Percentiles rank a stretch among this genome's conserved stretches.
These are phyloP conservation scores for Calephelis virginiensis DNA, from an alignment of 1,140 invertebrate species.

Conservation along the genomic window DNA sequence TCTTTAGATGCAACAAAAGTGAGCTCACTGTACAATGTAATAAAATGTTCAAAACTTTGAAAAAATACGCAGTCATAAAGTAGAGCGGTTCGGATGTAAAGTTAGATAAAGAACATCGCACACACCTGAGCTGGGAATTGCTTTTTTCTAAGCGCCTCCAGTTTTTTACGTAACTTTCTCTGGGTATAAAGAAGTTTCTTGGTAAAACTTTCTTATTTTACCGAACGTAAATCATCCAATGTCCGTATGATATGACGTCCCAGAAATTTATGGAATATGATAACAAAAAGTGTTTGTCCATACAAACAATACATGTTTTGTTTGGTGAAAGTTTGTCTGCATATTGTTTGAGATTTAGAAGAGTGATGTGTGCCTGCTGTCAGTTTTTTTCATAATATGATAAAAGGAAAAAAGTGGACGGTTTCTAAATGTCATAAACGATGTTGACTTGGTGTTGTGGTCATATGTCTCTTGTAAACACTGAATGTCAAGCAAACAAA, in stretches of 20 bases:
- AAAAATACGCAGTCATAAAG: slow-evolving; percentile 76
- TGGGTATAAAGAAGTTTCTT: slow-evolving; percentile 75
- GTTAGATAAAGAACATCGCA: slow-evolving; percentile 78
- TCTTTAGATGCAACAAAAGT: slow-evolving; percentile 59
- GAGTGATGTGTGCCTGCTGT: not conserved
- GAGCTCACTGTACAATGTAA: slow-evolving; percentile 65
- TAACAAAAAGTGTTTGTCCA: slow-evolving; percentile 70
- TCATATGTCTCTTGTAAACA: too few relatives aligned
- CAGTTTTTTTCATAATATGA: not conserved
- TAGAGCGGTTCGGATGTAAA: slow-evolving; percentile 75
- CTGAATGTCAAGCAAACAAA: too few relatives aligned
- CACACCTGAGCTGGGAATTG: slow-evolving; percentile 78
- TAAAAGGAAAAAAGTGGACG: too few relatives aligned
- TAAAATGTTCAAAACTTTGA: slow-evolving; percentile 77
- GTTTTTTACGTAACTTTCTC: slow-evolving; percentile 78
- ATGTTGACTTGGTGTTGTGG: too few relatives aligned
- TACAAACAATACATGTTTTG: slow-evolving; percentile 21
- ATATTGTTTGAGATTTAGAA: not conserved
- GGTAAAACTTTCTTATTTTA: slow-evolving; percentile 70
- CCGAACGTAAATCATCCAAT: slow-evolving; percentile 58
- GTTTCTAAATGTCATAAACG: too few relatives aligned
- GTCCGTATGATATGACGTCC: slow-evolving; percentile 55
- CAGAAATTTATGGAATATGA: slow-evolving; percentile 52
- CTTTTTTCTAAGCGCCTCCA: slow-evolving; percentile 77
- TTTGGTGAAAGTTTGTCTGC: slow-evolving; percentile 20